Base-by-base conservation (phyloP, 2,113 vertebrate species). In the Pedionomus torquatus region DNA sequence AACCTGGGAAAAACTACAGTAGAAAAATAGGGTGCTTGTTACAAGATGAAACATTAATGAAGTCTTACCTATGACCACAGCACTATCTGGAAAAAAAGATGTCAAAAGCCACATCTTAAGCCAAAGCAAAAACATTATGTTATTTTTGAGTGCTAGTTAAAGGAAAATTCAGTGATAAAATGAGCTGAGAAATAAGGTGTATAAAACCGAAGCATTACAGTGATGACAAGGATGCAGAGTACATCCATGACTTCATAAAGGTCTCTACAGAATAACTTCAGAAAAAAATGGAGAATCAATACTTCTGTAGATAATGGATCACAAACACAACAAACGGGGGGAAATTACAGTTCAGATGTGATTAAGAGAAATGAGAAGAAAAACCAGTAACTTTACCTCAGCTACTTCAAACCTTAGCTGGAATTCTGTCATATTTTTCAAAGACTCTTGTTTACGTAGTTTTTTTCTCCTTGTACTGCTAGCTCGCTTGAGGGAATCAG, bases 401-500 rank as follows among this genome's bases (percentile, higher is more conserved):
- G 97, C 98, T 90, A 99, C 99, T 98, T 99, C 99, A 98, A 99
- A 99, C 28, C 82, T 98, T 92, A 99, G 90, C 87, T 97, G 94
- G 58, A 99, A 98, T 70, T 99, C 97, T 8, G 98, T 99, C 98
- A 99, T 98, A 96, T 99, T 99, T 98, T 99, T 99, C 93, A 98
- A 96, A 83, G 95, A 79, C 6, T 99, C 99, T 63, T 98, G 98
- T 70, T 98, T 99, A 66, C 89, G 68, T 74, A 97, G 24, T 17
- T 92, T 97, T 94, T 93, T 98, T 54, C 83, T 97, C 84, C 95
- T 98, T 69, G 66, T 57, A 61, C 94, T 97, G 87, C 95, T 74
- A 44, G 54, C 49, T 51, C 81, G 87, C 55, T 92, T 90, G 41
- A 98, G 87, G 2, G 98, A 95, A 58, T 92, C 96, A 75, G 97